Base-by-base conservation (phyloP, 2,888 invertebrate species). In the Morpho helenor region DNA sequence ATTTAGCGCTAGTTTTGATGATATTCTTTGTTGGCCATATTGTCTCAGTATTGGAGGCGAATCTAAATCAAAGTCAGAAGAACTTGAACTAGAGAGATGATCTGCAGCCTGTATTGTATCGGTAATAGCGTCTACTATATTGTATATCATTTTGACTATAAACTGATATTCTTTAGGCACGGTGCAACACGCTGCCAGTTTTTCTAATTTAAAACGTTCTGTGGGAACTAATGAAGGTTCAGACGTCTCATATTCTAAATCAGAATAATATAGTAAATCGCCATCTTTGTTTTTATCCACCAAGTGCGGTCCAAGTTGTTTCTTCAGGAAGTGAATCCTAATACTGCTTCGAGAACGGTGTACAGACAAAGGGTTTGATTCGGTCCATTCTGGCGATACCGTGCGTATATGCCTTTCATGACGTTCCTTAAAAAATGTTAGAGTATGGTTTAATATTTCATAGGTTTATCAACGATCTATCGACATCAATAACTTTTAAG, bases 321-420 rank as follows among this genome's bases (percentile, higher is more conserved):
- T 61, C 48, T 65, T 69, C 48, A 67, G 63, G 42, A 70, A 70
- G 51, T 70, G 70, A 40, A 70, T 61, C 47, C 61, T 66, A 7
- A 66, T 60, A 46, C 64, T 67, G 53, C 54, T 60, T 8, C 56
- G 62, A 0, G 63, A 62, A 45, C 39, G 52, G 55, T 44, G 39
- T 51, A 46, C 23, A 54, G 16, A 52, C 53, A 8, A 45, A n/a
- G 45, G 42, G 48, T 52, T 56, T 49, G 52, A 44, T 10, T 56
- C 62, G n/a, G 66, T 68, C 7, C 60, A 10, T 7, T 71, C 70
- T 7, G 87, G 82, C 9, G 76, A 79, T 70, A 87, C 75, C 10
- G 80, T 81, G 10, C 74, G 73, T 54, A 89, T 70, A 51, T 84
- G 85, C 59, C 66, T 68, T 63, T 89, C 89, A 52, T 84, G 69